Conservation (phyloP, 2,888 invertebrate species). For the Amphipoea oculea region DNA sequence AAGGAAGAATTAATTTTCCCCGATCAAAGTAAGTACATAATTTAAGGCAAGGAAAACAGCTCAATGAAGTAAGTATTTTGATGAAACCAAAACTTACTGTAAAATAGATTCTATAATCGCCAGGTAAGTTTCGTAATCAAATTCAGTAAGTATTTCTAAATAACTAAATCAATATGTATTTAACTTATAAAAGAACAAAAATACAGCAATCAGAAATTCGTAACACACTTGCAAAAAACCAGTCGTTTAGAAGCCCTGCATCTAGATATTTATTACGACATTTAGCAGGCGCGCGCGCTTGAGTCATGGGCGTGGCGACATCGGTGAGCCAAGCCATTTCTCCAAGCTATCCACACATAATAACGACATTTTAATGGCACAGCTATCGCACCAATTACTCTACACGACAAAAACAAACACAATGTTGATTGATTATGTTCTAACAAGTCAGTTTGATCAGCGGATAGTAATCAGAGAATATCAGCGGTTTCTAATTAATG, state of each 20-base stretch:
- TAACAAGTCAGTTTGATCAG: constrained; percentile 49
- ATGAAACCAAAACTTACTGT: background rate
- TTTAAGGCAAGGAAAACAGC: constrained; percentile 6
- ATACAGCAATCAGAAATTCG: constrained; percentile 18
- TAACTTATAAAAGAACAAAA: background rate
- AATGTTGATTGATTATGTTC: constrained; percentile 63
- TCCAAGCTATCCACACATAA: constrained; percentile 54
- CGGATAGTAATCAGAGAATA: constrained; percentile 33
- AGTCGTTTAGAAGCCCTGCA: constrained; percentile 24
- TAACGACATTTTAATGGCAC: constrained; percentile 58
- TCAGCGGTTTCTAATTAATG: constrained; percentile 48
- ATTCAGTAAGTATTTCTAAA: constrained; percentile 3
- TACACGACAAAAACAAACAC: constrained; percentile 60
- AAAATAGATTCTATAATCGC: background rate
- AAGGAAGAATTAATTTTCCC: background rate
- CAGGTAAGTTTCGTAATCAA: background rate
- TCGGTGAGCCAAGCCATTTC: constrained; percentile 54
- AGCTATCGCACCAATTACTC: constrained; percentile 58
- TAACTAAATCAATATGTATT: background rate
- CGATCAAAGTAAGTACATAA: background rate
- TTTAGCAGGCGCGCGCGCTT: constrained; percentile 58
- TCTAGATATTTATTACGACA: constrained; percentile 54
- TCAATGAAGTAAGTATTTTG: constrained; percentile 4
- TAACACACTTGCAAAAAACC: constrained; percentile 25
- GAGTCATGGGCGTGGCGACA: constrained; percentile 55